These are phyloP conservation scores for Hybognathus amarus DNA, from an alignment of 2,797 vertebrate species.

Conservation along the genomic window DNA sequence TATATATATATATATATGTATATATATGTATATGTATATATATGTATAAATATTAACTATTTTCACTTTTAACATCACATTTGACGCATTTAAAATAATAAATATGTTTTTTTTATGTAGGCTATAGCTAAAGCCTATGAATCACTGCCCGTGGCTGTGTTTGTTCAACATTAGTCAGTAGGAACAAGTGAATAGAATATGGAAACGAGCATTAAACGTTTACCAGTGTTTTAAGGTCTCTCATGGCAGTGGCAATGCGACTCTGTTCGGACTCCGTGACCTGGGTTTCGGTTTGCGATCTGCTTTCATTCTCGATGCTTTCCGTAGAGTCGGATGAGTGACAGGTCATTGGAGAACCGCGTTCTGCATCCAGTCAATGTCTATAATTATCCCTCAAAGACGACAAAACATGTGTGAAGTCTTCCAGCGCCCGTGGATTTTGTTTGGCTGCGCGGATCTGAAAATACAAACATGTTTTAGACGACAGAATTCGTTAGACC, in stretches of 20 bases:
- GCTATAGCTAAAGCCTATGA: neutral
- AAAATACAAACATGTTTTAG: slow-evolving; percentile 30
- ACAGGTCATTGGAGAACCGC: slow-evolving; percentile 76
- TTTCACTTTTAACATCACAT: neutral
- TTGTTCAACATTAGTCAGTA: neutral
- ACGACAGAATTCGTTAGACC: neutral
- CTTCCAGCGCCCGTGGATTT: slow-evolving; percentile 31
- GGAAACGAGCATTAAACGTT: slow-evolving; percentile 16
- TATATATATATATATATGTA: neutral
- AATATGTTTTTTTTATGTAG: neutral
- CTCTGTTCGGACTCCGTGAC: slow-evolving; percentile 71
- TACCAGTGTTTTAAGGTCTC: slow-evolving; percentile 79
- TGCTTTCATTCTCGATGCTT: slow-evolving; percentile 67
- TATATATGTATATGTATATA: too few species aligned
- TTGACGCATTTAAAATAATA: neutral
- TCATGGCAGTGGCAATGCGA: slow-evolving; percentile 75
- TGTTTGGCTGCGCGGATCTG: slow-evolving; percentile 34
- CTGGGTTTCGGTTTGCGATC: slow-evolving; percentile 61
- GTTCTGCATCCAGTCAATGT: slow-evolving; percentile 59
- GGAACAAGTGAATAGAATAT: neutral
- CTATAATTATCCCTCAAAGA: slow-evolving; percentile 48
- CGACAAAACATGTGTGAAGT: slow-evolving; percentile 22
- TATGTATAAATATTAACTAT: neutral
- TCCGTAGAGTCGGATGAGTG: slow-evolving; percentile 78
- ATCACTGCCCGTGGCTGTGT: neutral